Percentiles rank a stretch among this genome's conserved stretches.
Conservation (phyloP, 2,797 vertebrate species). For the Smutsia gigantea region DNA sequence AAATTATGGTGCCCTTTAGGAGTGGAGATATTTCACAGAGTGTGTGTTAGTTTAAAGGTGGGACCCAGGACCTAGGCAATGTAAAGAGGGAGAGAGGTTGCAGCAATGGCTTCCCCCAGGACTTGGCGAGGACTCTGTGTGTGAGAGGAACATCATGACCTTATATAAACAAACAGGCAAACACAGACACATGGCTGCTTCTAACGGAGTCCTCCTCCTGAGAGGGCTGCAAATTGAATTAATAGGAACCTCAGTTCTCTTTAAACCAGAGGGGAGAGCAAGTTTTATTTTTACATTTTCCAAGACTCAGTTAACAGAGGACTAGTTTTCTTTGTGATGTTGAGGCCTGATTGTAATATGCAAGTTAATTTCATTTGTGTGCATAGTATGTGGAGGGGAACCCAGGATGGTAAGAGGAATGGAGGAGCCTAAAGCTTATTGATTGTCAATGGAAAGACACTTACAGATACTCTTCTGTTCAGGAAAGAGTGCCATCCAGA, state of each 20-base stretch:
- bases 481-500: neutral
- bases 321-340: constrained; percentile 44
- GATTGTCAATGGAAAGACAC: neutral
- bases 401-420: neutral
- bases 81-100: neutral
- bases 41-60: neutral
- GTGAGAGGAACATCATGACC: constrained; percentile 59
- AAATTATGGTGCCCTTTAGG: neutral
- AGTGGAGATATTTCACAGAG: neutral
- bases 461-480: neutral
- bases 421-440: neutral
- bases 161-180: constrained; percentile 52
- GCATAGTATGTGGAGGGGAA: neutral
- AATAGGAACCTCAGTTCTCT: constrained; percentile 39
- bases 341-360: constrained; percentile 6
- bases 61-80: neutral
- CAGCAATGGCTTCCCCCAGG: constrained; percentile 17
- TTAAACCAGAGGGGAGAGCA: constrained; percentile 26
- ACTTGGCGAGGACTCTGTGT: neutral
- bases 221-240: constrained; percentile 29
- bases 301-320: constrained; percentile 10
- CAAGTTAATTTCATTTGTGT: constrained; percentile 39
- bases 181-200: neutral
- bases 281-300: constrained; percentile 41
- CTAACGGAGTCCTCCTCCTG: neutral